Conservation (phyloP, 2,888 invertebrate genomes). For the Tiliacea aurago region DNA sequence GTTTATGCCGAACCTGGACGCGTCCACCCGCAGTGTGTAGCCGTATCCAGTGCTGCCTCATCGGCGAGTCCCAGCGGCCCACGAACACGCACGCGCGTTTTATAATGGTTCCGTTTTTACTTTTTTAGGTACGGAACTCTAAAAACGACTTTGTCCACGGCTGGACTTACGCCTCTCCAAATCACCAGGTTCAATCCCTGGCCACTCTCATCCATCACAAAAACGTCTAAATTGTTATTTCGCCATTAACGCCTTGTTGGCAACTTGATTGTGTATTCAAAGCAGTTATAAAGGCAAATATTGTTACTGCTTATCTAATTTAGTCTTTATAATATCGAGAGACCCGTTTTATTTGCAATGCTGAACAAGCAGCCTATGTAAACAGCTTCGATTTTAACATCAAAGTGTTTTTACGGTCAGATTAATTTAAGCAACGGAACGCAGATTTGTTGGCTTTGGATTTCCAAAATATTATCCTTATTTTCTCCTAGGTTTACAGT, state of each 20-base stretch:
- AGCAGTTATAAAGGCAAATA: conserved; percentile 46
- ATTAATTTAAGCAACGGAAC: conserved; percentile 12
- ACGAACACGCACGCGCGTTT: too few species aligned
- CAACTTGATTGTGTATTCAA: conserved; percentile 24
- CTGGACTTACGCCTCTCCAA: background rate
- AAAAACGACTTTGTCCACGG: background rate
- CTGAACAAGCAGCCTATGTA: conserved; percentile 16
- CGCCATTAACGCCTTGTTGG: conserved; percentile 27
- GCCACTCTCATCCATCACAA: background rate
- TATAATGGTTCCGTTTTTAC: too few species aligned
- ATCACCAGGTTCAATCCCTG: background rate
- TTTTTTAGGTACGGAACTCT: too few species aligned
- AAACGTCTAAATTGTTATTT: conserved; percentile 32
- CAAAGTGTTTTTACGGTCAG: conserved; percentile 11
- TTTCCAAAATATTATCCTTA: conserved; percentile 23
- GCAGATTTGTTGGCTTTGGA: conserved; percentile 7
- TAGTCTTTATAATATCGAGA: conserved; percentile 28
- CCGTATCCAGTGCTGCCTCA: too few species aligned
- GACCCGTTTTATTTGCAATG: conserved; percentile 30
- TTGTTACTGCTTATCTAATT: conserved; percentile 44
- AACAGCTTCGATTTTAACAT: conserved; percentile 29
- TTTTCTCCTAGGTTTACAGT: conserved; percentile 8
- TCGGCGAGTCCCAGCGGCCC: too few species aligned
- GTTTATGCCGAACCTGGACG: too few species aligned
- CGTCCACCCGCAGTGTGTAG: too few species aligned